phyloP scores from a whole-genome alignment of 1,140 invertebrate species.

The Maconellicoccus hirsutus region DNA sequence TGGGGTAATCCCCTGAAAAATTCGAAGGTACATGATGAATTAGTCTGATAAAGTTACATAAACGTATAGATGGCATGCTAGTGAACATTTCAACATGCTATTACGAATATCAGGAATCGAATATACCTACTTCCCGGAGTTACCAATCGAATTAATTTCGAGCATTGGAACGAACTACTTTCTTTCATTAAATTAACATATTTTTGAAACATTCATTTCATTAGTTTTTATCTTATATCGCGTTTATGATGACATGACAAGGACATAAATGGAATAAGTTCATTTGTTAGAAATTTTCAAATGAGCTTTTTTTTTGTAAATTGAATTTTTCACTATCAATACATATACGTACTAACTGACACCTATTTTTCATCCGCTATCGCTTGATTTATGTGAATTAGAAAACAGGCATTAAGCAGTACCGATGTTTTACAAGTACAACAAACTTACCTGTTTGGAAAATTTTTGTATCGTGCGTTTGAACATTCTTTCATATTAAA shows the following conservation, averaged over 20 bases:
- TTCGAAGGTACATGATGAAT: background rate
- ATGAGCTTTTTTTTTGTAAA: background rate
- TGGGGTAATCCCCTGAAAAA: too few species aligned
- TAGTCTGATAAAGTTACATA: background rate
- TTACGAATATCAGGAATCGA: background rate
- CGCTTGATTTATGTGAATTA: too few species aligned
- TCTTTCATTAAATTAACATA: background rate
- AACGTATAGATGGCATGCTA: background rate
- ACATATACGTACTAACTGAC: too few species aligned
- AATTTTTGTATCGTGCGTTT: too few species aligned
- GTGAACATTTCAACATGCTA: background rate
- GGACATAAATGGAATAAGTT: background rate
- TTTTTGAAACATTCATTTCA: background rate
- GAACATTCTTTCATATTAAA: background rate
- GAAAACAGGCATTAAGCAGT: too few species aligned
- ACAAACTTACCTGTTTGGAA: too few species aligned
- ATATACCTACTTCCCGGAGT: background rate
- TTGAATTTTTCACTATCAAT: background rate
- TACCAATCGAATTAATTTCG: background rate
- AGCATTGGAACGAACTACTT: background rate
- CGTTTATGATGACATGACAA: background rate
- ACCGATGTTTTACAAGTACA: too few species aligned
- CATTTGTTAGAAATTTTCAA: background rate
- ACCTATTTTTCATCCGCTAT: too few species aligned
- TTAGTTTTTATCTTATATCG: background rate